Base-by-base conservation (phyloP, 1,140 invertebrate species). In the Sycobia sp. region DNA sequence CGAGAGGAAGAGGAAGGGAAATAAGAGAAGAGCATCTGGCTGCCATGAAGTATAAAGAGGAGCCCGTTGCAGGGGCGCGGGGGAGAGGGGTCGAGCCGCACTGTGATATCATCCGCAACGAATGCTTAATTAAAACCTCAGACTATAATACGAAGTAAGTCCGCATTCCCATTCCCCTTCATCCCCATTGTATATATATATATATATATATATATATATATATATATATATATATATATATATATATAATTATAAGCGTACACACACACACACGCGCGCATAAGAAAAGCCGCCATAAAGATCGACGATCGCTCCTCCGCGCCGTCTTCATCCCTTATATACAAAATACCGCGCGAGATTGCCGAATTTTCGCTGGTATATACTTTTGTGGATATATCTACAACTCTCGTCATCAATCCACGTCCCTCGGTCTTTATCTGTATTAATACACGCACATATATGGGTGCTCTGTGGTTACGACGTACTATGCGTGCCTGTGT, bases 51-150 rank as follows among this genome's bases (percentile, higher is more conserved):
- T 79, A 77, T 78, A 81, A 79, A 80, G 79, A 78, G 76, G 76
- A n/a, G n/a, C n/a, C n/a, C n/a, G n/a, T n/a, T n/a, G 72, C 36
- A 14, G 47, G 18, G 29, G 47, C 29, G 29, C 29, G 29, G 29
- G 8, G 47, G 29, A 4, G 29, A 11, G 8, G 47, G 27, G 7
- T 16, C 46, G 9, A 29, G 46, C 23, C 32, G 49, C 49, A 32
- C 72, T 74, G 76, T 73, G 77, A 79, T 79, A 79, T 79, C 77
- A 77, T 80, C 79, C 76, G 71, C 72, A 75, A 73, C 75, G 78
- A 79, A 80, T 79, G 76, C 78, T 81, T 81, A 80, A 81, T 81
- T 81, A 81, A 81, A 81, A 81, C 79, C 76, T 79, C 77, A 80
- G 76, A 77, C 78, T 73, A n/a, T n/a, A n/a, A n/a, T n/a, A n/a